These are phyloP conservation scores for Conus betulinus DNA, from an alignment of 1,140 invertebrate species.

Conservation along the genomic window DNA sequence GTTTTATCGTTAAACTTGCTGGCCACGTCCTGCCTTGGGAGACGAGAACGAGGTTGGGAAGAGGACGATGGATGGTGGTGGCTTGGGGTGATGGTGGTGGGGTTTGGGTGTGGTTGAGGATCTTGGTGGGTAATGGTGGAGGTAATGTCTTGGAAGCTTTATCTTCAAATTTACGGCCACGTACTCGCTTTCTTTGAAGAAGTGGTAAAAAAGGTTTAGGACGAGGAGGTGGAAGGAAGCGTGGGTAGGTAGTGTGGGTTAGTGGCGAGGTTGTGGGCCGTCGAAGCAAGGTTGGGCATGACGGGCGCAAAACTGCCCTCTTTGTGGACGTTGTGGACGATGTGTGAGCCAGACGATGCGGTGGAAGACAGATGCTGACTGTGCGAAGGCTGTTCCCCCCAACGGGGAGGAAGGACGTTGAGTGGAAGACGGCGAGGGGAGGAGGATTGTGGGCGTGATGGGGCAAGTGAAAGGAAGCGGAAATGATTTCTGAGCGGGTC, in stretches of 20 bases:
- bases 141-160: neutral
- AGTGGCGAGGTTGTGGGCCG: neutral
- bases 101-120: no score
- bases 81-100: neutral
- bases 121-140: neutral
- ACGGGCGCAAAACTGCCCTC: neutral
- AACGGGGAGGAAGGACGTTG: slow-evolving; percentile 17
- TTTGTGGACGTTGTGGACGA: slow-evolving; percentile 3
- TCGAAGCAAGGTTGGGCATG: neutral
- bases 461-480: neutral
- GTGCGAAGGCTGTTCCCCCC: neutral
- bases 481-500: neutral
- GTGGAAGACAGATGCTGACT: slow-evolving; percentile 21
- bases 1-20: neutral
- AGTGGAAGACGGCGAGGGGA: neutral
- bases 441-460: neutral
- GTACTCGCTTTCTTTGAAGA: neutral
- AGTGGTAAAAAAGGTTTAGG: neutral
- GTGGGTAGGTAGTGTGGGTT: neutral
- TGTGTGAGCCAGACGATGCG: slow-evolving; percentile 4
- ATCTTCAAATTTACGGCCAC: slow-evolving; percentile 27
- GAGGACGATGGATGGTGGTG: neutral
- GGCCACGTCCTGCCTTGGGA: neutral
- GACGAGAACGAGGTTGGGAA: neutral
- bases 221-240: no score